phyloP scores from a whole-genome alignment of 2,797 vertebrate genomes.

The Kryptolebias ocellatus region DNA sequence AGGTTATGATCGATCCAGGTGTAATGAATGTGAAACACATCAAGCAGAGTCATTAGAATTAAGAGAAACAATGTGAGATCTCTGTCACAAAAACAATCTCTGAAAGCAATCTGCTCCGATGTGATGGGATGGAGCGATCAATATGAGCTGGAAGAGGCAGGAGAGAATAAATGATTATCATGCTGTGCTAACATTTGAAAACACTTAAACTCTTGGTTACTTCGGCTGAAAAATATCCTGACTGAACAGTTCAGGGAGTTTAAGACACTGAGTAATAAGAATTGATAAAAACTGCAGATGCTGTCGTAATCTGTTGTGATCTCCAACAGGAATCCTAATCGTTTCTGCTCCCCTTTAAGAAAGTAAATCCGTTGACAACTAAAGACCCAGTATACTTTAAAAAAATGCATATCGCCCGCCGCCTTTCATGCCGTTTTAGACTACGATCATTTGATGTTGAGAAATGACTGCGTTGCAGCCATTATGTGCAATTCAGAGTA shows the following conservation, averaged over 20 bases:
- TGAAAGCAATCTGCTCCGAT: constrained; percentile 60
- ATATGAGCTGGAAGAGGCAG: constrained; percentile 52
- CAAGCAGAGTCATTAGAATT: constrained; percentile 30
- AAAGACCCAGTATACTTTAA: too few species aligned
- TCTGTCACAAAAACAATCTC: constrained; percentile 55
- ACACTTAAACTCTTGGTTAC: constrained; percentile 39
- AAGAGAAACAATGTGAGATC: constrained; percentile 46
- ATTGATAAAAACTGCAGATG: constrained; percentile 30
- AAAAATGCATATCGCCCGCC: too few species aligned
- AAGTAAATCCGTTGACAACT: not conserved
- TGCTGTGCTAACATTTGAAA: constrained; percentile 45
- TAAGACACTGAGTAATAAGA: constrained; percentile 31
- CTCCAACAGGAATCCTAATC: constrained; percentile 1
- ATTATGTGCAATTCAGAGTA: too few species aligned
- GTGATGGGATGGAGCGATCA: constrained; percentile 65
- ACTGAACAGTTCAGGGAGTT: constrained; percentile 20
- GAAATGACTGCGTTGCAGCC: too few species aligned
- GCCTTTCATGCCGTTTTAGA: too few species aligned
- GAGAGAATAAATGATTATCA: constrained; percentile 61
- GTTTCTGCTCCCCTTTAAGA: not conserved
- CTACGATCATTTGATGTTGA: too few species aligned
- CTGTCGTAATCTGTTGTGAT: constrained; percentile 5
- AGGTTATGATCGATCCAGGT: constrained; percentile 48
- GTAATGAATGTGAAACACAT: constrained; percentile 28
- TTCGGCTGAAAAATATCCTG: constrained; percentile 34